phyloP scores from a whole-genome alignment of 2,888 invertebrate genomes.

The Parapristionchus giblindavisi region DNA sequence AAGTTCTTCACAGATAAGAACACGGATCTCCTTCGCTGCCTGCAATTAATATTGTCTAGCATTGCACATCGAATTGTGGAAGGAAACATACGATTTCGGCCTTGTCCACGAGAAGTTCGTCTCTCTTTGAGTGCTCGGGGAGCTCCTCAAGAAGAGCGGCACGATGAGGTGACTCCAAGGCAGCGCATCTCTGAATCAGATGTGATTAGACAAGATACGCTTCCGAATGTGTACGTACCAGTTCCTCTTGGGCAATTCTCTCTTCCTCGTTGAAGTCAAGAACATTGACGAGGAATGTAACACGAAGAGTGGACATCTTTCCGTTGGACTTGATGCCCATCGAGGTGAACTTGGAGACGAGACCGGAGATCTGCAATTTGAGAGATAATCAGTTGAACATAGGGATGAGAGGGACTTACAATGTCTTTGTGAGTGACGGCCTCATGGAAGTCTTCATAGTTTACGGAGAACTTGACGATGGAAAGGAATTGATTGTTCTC shows the following conservation, averaged over 20 bases:
- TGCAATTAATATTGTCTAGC: background rate
- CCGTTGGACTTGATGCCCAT: conserved; percentile 45
- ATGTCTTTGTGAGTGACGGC: conserved; percentile 40
- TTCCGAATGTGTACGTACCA: background rate
- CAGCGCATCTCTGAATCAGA: background rate
- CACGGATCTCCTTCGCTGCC: conserved; percentile 37
- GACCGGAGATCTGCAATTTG: conserved; percentile 29
- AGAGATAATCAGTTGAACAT: conserved; percentile 5
- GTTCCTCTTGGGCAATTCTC: conserved; percentile 18
- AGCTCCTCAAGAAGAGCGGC: conserved; percentile 42
- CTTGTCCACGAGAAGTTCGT: conserved; percentile 42
- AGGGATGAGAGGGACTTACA: conserved; percentile 20
- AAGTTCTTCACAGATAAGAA: conserved; percentile 34
- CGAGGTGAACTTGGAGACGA: conserved; percentile 35
- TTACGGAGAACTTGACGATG: conserved; percentile 45
- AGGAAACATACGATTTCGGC: background rate
- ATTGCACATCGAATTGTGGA: no score
- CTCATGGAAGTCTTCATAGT: conserved; percentile 38
- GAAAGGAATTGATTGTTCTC: conserved; percentile 44
- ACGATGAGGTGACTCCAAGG: conserved; percentile 8
- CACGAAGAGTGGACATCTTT: conserved; percentile 43
- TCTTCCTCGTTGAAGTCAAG: conserved; percentile 42
- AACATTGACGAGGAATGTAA: conserved; percentile 47
- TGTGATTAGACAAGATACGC: background rate
- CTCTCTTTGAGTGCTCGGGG: conserved; percentile 38